Percentiles rank a stretch among this genome's conserved stretches.
These are phyloP conservation scores for Mungos mungo DNA, from an alignment of 2,113 vertebrate genomes.

Conservation along the genomic window DNA sequence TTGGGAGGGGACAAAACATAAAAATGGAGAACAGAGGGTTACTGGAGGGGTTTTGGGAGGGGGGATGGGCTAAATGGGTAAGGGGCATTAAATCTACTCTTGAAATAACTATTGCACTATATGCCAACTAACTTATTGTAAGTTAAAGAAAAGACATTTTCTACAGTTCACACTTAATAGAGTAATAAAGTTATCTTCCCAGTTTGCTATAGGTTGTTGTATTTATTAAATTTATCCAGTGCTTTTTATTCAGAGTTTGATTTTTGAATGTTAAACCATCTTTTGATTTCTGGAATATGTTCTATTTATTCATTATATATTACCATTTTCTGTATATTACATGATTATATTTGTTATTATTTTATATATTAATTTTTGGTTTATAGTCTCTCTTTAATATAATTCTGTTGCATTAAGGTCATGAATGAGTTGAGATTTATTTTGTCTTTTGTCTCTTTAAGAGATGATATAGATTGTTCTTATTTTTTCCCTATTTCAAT, in stretches of 20 bases:
- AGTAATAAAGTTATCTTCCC: not conserved
- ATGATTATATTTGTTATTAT: not conserved
- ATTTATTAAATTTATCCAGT: not conserved
- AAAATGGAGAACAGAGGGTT: no score
- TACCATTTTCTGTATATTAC: not conserved
- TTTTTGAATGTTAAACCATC: not conserved
- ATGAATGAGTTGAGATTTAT: not conserved
- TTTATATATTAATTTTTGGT: not conserved
- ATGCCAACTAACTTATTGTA: no score
- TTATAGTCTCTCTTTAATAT: not conserved
- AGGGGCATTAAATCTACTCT: no score
- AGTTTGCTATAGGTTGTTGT: not conserved
- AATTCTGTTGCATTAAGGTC: not conserved
- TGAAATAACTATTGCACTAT: no score
- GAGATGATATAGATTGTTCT: not conserved
- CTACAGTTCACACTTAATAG: not conserved
- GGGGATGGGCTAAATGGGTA: no score
- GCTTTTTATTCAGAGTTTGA: not conserved
- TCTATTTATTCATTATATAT: not conserved
- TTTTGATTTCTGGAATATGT: not conserved
- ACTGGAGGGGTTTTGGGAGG: no score
- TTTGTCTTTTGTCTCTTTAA: not conserved
- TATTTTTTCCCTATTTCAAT: not conserved
- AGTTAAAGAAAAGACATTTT: no score
- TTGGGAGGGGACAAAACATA: no score